Evolutionary conservation across 2,797 vertebrate species (phyloP).

Genomic region (Arremon brunneinucha): DNA sequence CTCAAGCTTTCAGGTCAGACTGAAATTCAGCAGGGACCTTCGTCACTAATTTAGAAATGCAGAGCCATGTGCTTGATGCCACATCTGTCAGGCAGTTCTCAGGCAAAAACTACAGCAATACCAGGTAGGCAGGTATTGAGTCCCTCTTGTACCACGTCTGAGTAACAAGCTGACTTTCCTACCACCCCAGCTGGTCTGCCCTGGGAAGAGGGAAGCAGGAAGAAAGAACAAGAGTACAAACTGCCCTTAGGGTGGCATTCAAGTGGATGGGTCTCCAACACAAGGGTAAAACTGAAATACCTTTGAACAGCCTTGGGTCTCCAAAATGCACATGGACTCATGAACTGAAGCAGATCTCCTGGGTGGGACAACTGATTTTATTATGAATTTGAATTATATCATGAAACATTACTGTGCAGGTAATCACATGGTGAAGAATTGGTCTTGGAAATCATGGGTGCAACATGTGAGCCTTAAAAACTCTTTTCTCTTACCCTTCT

Average conservation of each 20-base stretch:
- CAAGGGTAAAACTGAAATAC: not conserved
- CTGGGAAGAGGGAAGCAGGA: not conserved
- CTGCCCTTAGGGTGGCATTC: not conserved
- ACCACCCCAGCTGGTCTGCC: not conserved
- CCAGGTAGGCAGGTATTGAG: not conserved
- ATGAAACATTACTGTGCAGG: not conserved
- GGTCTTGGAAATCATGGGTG: not conserved
- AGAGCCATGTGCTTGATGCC: not conserved
- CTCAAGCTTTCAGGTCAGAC: not conserved
- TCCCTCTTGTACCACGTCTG: not conserved
- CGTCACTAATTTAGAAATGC: not conserved
- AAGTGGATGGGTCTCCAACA: not conserved
- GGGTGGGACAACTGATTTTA: not conserved
- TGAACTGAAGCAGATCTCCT: not conserved
- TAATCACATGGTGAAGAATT: not conserved
- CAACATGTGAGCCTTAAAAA: not conserved
- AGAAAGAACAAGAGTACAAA: not conserved
- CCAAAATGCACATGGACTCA: not conserved
- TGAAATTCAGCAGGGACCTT: slow-evolving; percentile 2
- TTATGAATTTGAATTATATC: not conserved
- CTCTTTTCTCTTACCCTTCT: not conserved
- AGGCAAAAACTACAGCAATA: not conserved
- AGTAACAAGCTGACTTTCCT: not conserved
- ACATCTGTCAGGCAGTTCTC: not conserved
- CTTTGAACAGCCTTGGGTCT: not conserved